These are phyloP conservation scores for Drosophila teissieri DNA, from an alignment of 1,140 invertebrate genomes.

Conservation along the genomic window DNA sequence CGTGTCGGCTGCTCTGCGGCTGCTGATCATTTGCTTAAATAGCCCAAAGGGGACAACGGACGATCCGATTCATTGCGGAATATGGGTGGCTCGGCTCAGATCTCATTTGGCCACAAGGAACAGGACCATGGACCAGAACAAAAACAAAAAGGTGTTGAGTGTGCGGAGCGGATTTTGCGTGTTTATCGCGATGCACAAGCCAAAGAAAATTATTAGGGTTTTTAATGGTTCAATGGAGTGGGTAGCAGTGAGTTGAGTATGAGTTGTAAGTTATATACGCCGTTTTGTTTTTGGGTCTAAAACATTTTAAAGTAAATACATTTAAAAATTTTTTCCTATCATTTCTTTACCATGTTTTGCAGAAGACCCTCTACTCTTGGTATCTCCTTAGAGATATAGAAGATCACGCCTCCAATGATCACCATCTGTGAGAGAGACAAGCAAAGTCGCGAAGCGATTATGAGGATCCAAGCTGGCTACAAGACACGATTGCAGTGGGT, in stretches of 20 bases:
- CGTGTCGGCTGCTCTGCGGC: constrained; percentile 69
- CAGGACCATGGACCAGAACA: constrained; percentile 11
- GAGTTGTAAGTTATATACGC: too few species aligned
- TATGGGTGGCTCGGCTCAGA: constrained; percentile 76
- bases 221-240: constrained; percentile 36
- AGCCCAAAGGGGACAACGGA: constrained; percentile 67
- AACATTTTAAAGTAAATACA: not conserved
- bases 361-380: not conserved
- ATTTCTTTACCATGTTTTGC: too few species aligned
- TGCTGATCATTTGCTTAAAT: constrained; percentile 81
- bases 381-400: constrained; percentile 22
- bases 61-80: constrained; percentile 55
- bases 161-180: constrained; percentile 66
- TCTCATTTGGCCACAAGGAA: constrained; percentile 41
- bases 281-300: too few species aligned
- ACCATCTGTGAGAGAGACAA: constrained; percentile 28
- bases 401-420: constrained; percentile 30
- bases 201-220: constrained; percentile 56
- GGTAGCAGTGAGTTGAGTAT: too few species aligned
- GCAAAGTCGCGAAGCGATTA: constrained; percentile 23
- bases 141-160: constrained; percentile 64
- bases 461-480: constrained; percentile 35
- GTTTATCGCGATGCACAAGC: constrained; percentile 70
- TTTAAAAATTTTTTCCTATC: not conserved
- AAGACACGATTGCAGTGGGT: constrained; percentile 18